These are phyloP conservation scores for Pocota personata DNA, from an alignment of 2,888 invertebrate species.

Conservation along the genomic window DNA sequence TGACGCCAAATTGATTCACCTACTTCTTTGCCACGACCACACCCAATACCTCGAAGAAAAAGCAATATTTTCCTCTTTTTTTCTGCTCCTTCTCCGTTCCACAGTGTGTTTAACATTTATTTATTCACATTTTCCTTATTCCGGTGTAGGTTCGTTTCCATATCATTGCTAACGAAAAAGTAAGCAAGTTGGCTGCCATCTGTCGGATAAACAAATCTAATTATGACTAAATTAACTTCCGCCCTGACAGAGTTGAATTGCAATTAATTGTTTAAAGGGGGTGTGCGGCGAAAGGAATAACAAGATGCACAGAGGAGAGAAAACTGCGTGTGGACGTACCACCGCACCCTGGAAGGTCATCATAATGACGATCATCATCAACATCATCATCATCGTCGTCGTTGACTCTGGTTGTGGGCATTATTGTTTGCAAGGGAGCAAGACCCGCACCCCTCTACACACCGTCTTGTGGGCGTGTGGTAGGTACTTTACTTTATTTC, in stretches of 20 bases:
- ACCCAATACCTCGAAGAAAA: slow-evolving; percentile 43
- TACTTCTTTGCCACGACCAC: slow-evolving; percentile 50
- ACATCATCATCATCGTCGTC: not conserved
- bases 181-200: slow-evolving; percentile 58
- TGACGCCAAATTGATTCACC: slow-evolving; percentile 42
- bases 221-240: slow-evolving; percentile 73
- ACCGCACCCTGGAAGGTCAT: slow-evolving; percentile 41
- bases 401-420: slow-evolving; percentile 14
- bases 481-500: slow-evolving; percentile 25
- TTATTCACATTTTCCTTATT: slow-evolving; percentile 24
- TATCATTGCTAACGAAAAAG: slow-evolving; percentile 25
- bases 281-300: not conserved
- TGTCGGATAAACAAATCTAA: slow-evolving; percentile 72
- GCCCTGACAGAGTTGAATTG: slow-evolving; percentile 68
- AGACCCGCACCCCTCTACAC: not conserved
- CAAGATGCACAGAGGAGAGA: slow-evolving; percentile 11
- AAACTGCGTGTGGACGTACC: slow-evolving; percentile 27
- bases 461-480: slow-evolving; percentile 11
- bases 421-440: slow-evolving; percentile 7
- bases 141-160: slow-evolving; percentile 23
- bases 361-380: not conserved
- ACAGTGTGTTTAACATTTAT: not conserved
- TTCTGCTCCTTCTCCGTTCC: not conserved
- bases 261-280: slow-evolving; percentile 57
- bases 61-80: not conserved